Evolutionary conservation across 2,888 invertebrate species (phyloP).

Genomic region (Neocrepidodera transversa): DNA sequence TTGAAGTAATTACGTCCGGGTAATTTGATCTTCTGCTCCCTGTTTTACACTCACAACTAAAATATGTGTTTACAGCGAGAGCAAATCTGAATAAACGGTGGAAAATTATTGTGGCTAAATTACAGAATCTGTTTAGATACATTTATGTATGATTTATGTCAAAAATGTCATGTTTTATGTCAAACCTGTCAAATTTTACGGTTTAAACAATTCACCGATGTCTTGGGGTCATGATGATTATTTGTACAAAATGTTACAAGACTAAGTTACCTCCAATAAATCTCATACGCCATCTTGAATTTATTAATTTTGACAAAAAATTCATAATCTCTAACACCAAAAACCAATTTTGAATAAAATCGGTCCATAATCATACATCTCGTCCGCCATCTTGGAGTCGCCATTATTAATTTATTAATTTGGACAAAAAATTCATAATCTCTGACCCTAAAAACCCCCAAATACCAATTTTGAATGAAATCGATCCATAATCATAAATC

Average conservation of each 20-base stretch:
- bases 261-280: constrained; percentile 83
- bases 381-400: too few relatives aligned
- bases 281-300: too few relatives aligned
- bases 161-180: constrained; percentile 65
- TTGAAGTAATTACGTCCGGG: constrained; percentile 10
- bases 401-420: too few relatives aligned
- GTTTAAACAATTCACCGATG: constrained; percentile 84
- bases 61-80: background rate
- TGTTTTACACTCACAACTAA: background rate
- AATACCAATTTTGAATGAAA: too few relatives aligned
- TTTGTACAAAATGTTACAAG: constrained; percentile 82
- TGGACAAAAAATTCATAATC: too few relatives aligned
- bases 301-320: too few relatives aligned
- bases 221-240: constrained; percentile 99
- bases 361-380: too few relatives aligned
- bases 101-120: constrained; percentile 1
- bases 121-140: background rate
- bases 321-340: too few relatives aligned
- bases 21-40: constrained; percentile 10
- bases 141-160: background rate
- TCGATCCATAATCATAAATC: too few relatives aligned
- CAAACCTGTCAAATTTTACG: constrained; percentile 90
- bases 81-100: constrained; percentile 1
- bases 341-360: too few relatives aligned
- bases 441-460: too few relatives aligned